Conservation (phyloP, 2,797 vertebrate genomes). For the Tarsius wallacei region DNA sequence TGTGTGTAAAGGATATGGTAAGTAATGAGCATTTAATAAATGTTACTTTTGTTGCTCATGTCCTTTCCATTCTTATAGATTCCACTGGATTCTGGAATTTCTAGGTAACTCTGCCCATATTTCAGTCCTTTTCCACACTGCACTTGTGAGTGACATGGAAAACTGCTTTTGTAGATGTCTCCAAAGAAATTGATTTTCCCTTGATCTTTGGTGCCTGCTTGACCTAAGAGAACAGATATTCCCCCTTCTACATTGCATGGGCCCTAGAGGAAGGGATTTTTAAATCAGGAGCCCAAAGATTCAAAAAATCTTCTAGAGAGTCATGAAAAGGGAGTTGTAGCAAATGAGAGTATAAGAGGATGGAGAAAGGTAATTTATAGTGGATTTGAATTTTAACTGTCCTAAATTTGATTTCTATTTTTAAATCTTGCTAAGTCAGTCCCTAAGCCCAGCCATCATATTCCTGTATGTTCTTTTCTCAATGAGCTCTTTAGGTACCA, state of each 20-base stretch:
- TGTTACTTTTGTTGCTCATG: neutral
- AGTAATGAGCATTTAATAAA: neutral
- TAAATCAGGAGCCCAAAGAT: neutral
- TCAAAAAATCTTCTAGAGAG: neutral
- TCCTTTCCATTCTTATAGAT: constrained; percentile 21
- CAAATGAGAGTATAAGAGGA: neutral
- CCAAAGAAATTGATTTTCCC: constrained; percentile 27
- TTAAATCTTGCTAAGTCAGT: neutral
- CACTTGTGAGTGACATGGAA: neutral
- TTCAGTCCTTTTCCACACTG: constrained; percentile 5
- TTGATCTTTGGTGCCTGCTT: constrained; percentile 33
- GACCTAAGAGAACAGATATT: neutral
- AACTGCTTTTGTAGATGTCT: constrained; percentile 45
- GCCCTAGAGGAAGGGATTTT: neutral
- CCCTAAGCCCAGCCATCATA: neutral
- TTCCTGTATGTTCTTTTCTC: neutral
- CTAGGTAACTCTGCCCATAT: neutral
- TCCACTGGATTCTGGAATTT: constrained; percentile 37
- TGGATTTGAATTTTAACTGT: neutral
- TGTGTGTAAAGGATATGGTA: neutral
- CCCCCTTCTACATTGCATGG: neutral
- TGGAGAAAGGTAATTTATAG: neutral
- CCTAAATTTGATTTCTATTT: neutral
- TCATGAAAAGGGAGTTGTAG: neutral
- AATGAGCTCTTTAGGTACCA: neutral